Percentiles rank a stretch among this genome's conserved stretches.
Conservation (phyloP, 2,888 invertebrate species). For the Sphaerophoria rueppellii region DNA sequence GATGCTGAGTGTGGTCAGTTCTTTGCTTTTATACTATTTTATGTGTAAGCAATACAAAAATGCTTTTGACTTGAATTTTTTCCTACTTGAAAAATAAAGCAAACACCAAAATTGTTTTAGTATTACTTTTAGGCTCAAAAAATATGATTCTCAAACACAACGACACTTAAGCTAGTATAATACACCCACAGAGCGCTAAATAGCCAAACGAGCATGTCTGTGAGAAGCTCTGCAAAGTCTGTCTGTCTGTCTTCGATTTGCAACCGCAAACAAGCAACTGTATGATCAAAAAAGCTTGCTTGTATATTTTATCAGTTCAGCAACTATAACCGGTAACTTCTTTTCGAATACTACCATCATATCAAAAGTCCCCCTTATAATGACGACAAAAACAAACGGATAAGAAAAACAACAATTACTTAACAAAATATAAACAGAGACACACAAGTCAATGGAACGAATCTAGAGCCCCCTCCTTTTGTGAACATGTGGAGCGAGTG, state of each 20-base stretch:
- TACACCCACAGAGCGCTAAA: conserved; percentile 16
- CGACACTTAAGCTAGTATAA: conserved; percentile 5
- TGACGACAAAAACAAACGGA: conserved; percentile 32
- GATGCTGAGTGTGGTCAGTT: conserved; percentile 82
- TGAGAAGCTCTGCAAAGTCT: conserved; percentile 46
- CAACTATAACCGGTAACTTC: conserved; percentile 51
- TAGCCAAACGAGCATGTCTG: not conserved
- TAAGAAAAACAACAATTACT: conserved; percentile 47
- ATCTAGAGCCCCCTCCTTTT: conserved; percentile 61
- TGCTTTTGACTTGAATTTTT: conserved; percentile 63
- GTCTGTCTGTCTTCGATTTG: not conserved
- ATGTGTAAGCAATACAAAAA: conserved; percentile 45
- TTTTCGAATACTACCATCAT: conserved; percentile 52
- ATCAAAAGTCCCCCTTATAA: conserved; percentile 13
- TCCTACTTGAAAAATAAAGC: conserved; percentile 67
- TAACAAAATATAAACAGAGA: conserved; percentile 60
- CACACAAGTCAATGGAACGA: conserved; percentile 60
- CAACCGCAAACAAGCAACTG: conserved; percentile 31
- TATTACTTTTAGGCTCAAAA: conserved; percentile 58
- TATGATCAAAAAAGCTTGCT: conserved; percentile 47
- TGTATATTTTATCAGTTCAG: conserved; percentile 41
- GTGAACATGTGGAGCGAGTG: not conserved
- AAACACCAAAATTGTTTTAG: conserved; percentile 20
- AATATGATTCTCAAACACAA: conserved; percentile 16
- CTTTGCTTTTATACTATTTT: conserved; percentile 82